Base-by-base conservation (phyloP, 2,888 invertebrate genomes). In the Tortrix viridana region DNA sequence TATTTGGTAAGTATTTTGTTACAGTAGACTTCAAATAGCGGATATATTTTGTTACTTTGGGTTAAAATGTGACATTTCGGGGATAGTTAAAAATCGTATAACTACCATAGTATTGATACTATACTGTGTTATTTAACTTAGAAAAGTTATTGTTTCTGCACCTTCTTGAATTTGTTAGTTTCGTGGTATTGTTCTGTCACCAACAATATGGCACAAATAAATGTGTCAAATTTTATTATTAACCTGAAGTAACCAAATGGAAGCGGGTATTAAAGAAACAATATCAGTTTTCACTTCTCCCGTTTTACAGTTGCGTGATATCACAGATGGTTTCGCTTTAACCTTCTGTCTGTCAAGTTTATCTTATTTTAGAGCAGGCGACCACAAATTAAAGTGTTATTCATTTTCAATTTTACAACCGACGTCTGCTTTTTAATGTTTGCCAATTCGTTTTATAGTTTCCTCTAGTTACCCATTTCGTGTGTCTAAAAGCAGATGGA, bases 1-100 rank as follows among this genome's bases (percentile, higher is more conserved):
- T 98, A 67, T 96, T 98, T 75, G 97, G 97, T 97, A 80, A 93
- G 95, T 89, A 65, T 65, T 64, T 47, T 20, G 6, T 14, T 14
- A 32, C 14, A 37, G 38, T 26, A 1, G 5, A 23, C 5, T 23
- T 5, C 23, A 1, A 23, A 23, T 23, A 9, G 2, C 26, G 9
- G 26, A 9, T 9, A 26, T 0, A 26, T 9, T 26, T 26, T 9
- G 26, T 9, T 26, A 26, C 9, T 26, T 26, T 3, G 26, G 9
- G 9, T n/a, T 9, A 26, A 6, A 26, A 9, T 9, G 0, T 26
- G 26, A 26, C 9, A 26, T 9, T 26, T 2, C n/a, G n/a, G n/a
- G n/a, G n/a, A n/a, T n/a, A n/a, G n/a, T n/a, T n/a, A n/a, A n/a
- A n/a, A n/a, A n/a, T n/a, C n/a, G n/a, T n/a, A n/a, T n/a, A n/a